phyloP scores from a whole-genome alignment of 2,888 invertebrate genomes.

The Ceramica pisi region DNA sequence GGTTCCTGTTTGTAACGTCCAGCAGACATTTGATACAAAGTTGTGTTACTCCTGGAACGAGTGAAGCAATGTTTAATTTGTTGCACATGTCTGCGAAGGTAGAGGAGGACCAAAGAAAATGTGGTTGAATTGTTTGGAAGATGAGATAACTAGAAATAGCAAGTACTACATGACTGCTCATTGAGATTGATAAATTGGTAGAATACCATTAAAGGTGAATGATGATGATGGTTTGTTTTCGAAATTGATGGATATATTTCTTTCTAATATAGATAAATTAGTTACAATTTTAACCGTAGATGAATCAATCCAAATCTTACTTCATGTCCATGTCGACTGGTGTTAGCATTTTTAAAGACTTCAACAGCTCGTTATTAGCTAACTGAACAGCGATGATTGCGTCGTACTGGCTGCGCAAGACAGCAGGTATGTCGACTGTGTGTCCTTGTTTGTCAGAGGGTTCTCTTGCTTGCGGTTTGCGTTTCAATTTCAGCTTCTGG shows the following conservation, averaged over 20 bases:
- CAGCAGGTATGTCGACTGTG: not conserved
- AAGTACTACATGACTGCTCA: not conserved
- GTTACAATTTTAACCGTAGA: not conserved
- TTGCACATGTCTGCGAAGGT: not conserved
- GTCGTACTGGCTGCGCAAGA: not conserved
- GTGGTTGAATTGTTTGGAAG: not conserved
- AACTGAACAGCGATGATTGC: not conserved
- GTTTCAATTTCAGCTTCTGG: not conserved
- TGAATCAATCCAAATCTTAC: not conserved
- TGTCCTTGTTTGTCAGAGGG: not conserved
- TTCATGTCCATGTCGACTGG: not conserved
- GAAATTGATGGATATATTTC: too few species aligned
- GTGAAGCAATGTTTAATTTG: not conserved
- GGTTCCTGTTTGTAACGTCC: not conserved
- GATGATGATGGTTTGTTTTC: not conserved
- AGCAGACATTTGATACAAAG: not conserved
- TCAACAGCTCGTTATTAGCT: not conserved
- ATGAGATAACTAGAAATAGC: not conserved
- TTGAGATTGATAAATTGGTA: not conserved
- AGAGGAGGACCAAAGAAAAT: not conserved
- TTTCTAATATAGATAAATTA: not conserved
- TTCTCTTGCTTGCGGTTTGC: not conserved
- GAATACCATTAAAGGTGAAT: not conserved
- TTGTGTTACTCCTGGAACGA: not conserved
- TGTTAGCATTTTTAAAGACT: not conserved